Percentiles rank a stretch among this genome's conserved stretches.
These are phyloP conservation scores for Cebuella pygmaea DNA, from an alignment of 2,797 vertebrate species.

Conservation along the genomic window DNA sequence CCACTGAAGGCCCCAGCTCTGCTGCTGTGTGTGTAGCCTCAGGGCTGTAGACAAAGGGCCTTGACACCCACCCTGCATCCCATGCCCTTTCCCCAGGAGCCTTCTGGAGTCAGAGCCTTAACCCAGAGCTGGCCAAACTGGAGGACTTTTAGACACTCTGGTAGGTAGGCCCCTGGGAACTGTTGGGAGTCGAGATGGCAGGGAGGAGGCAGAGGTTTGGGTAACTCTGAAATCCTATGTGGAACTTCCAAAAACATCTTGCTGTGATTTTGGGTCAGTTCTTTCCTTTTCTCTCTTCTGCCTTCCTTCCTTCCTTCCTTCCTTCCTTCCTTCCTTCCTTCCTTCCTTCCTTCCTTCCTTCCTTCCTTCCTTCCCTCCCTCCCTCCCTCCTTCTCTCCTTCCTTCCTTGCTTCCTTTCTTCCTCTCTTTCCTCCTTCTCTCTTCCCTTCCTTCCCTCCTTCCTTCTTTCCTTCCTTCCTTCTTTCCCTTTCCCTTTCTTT, in stretches of 20 bases:
- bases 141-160: not conserved
- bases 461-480: no score
- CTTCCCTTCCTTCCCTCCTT: no score
- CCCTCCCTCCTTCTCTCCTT: no score
- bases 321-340: no score
- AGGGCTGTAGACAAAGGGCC: not conserved
- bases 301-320: rapidly evolving
- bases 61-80: not conserved
- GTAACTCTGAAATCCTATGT: not conserved
- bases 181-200: not conserved
- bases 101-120: not conserved
- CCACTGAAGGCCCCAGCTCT: not conserved
- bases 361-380: no score
- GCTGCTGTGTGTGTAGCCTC: not conserved
- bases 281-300: no score
- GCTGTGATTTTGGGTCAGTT: not conserved
- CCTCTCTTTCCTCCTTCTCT: no score
- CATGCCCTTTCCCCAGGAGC: not conserved
- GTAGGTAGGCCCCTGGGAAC: not conserved
- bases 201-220: not conserved
- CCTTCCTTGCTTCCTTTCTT: no score
- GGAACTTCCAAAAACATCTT: not conserved
- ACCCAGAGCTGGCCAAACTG: not conserved
- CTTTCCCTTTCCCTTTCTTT: no score
- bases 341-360: no score